Percentiles rank a stretch among this genome's conserved stretches.
Conservation (phyloP, 2,797 vertebrate species). For the Smutsia gigantea region DNA sequence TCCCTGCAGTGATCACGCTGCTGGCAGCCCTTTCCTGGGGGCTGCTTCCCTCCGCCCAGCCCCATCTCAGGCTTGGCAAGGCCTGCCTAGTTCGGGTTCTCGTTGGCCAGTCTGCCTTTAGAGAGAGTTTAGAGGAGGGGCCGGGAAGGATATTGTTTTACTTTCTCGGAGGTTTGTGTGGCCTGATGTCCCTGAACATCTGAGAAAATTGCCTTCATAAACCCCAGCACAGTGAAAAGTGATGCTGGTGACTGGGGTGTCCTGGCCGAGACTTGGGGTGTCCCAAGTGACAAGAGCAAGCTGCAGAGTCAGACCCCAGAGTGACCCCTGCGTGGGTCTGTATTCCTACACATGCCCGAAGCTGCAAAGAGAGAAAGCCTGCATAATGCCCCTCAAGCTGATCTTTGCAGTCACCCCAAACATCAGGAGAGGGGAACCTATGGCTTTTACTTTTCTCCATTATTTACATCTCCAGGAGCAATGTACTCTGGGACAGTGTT, state of each 20-base stretch:
- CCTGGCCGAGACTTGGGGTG: not conserved
- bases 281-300: accelerated
- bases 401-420: accelerated
- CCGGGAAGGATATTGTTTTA: accelerated
- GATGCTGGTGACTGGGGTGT: accelerated
- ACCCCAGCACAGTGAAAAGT: accelerated
- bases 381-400: accelerated
- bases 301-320: not conserved
- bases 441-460: accelerated
- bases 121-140: not conserved
- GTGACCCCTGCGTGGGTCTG: accelerated
- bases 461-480: accelerated
- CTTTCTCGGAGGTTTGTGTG: accelerated
- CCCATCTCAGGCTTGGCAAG: accelerated
- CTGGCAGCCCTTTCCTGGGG: accelerated
- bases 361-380: accelerated
- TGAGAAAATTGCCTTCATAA: not conserved
- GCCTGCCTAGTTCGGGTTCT: not conserved
- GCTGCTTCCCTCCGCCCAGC: accelerated
- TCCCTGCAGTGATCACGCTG: accelerated
- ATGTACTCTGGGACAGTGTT: not conserved
- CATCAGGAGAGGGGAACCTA: too few relatives aligned
- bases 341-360: accelerated
- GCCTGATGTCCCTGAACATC: accelerated
- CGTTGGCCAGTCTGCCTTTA: not conserved